phyloP scores from a whole-genome alignment of 2,797 vertebrate species.

The Macropodus opercularis region DNA sequence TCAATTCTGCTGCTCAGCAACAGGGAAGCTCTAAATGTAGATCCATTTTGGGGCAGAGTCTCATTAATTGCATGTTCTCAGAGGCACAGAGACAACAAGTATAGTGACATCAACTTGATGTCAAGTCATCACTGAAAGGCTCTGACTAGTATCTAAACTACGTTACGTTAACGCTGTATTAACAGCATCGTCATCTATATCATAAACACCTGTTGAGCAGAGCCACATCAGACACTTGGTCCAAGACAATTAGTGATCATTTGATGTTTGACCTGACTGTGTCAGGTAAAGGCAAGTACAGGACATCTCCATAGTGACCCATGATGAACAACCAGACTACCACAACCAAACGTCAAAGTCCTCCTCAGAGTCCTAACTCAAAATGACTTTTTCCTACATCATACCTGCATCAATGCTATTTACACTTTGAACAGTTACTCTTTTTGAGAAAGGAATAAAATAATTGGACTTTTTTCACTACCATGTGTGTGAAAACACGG shows the following conservation, averaged over 20 bases:
- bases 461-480: conserved; percentile 72
- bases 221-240: not conserved
- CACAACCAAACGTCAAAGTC: conserved; percentile 31
- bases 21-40: conserved; percentile 40
- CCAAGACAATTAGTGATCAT: conserved; percentile 3
- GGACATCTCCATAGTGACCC: conserved; percentile 36
- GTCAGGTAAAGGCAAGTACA: conserved; percentile 17
- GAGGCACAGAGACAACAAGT: conserved; percentile 29
- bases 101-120: conserved; percentile 17
- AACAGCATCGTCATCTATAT: not conserved
- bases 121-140: conserved; percentile 12
- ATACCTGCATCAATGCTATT: conserved; percentile 77
- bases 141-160: conserved; percentile 4
- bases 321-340: conserved; percentile 37
- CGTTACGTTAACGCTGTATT: not conserved
- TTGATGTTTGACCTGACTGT: conserved; percentile 13
- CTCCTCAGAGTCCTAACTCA: conserved; percentile 36
- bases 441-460: conserved; percentile 62
- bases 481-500: conserved; percentile 65
- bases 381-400: conserved; percentile 40
- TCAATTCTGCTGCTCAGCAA: conserved; percentile 67
- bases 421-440: conserved; percentile 60
- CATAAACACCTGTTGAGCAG: conserved; percentile 3
- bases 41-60: conserved; percentile 49
- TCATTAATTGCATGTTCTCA: conserved; percentile 50